Percentiles rank a stretch among this genome's conserved stretches.
Conservation (phyloP, 2,888 invertebrate species). For the Dasypolia templi region DNA sequence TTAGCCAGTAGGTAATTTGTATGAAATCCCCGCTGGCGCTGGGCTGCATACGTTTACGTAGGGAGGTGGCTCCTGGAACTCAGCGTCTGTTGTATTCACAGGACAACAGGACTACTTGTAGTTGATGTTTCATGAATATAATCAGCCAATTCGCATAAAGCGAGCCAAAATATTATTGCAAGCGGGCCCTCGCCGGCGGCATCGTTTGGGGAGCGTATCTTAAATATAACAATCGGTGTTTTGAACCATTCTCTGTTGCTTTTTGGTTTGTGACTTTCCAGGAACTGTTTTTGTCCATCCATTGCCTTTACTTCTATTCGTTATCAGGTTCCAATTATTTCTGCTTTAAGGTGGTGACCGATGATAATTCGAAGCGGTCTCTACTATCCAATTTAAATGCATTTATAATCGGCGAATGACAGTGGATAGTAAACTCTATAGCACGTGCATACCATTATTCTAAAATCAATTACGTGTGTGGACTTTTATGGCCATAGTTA, state of each 20-base stretch:
- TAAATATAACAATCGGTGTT: slow-evolving; percentile 31
- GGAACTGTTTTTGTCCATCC: slow-evolving; percentile 4
- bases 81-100: slow-evolving; percentile 60
- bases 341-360: background rate
- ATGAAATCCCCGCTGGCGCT: slow-evolving; percentile 71
- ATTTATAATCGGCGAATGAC: slow-evolving; percentile 35
- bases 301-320: background rate
- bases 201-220: slow-evolving; percentile 34
- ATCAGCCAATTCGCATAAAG: slow-evolving; percentile 66
- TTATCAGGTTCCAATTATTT: background rate
- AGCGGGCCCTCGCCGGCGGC: slow-evolving; percentile 52
- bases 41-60: slow-evolving; percentile 55
- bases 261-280: slow-evolving; percentile 14
- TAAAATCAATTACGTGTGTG: slow-evolving; percentile 55
- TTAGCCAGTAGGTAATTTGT: slow-evolving; percentile 69
- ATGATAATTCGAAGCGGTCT: slow-evolving; percentile 22
- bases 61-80: slow-evolving; percentile 56
- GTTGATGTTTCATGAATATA: slow-evolving; percentile 64
- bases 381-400: slow-evolving; percentile 51
- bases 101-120: slow-evolving; percentile 59
- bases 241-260: slow-evolving; percentile 10
- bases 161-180: slow-evolving; percentile 64
- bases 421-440: slow-evolving; percentile 32
- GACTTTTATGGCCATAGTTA: slow-evolving; percentile 57
- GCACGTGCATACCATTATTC: slow-evolving; percentile 57